phyloP scores from a whole-genome alignment of 2,797 vertebrate genomes.

The Sparidentex hasta region DNA sequence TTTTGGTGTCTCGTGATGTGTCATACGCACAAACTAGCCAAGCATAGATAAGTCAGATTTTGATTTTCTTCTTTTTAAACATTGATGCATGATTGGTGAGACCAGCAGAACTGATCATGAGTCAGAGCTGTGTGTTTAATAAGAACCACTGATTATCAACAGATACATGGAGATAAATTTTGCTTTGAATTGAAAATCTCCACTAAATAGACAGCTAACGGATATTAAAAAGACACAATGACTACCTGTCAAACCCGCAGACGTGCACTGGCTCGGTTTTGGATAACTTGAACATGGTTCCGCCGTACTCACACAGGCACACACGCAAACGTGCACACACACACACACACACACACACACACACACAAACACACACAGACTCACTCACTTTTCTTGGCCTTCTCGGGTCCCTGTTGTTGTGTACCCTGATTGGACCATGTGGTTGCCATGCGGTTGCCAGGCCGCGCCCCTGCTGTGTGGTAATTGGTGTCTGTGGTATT shows the following conservation, averaged over 20 bases:
- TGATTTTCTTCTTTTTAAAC: conserved; percentile 18
- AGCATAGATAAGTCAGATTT: conserved; percentile 41
- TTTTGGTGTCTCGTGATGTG: conserved; percentile 22
- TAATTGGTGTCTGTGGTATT: conserved; percentile 88
- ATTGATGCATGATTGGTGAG: conserved; percentile 25
- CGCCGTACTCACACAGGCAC: not conserved
- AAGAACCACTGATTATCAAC: conserved; percentile 51
- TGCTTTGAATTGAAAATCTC: conserved; percentile 55
- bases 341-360: conserved; percentile 7
- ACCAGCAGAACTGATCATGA: conserved; percentile 30
- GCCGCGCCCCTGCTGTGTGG: conserved; percentile 87
- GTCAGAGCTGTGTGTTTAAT: conserved; percentile 46
- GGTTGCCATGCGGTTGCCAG: conserved; percentile 87
- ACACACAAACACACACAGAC: conserved; percentile 23
- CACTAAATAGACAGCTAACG: conserved; percentile 41
- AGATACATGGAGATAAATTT: conserved; percentile 46
- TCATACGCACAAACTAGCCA: conserved; percentile 20
- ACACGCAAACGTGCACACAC: conserved; percentile 24
- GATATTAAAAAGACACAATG: conserved; percentile 73
- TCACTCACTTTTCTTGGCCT: conserved; percentile 77
- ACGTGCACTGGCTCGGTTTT: conserved; percentile 42
- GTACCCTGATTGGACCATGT: conserved; percentile 88
- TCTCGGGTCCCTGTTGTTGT: conserved; percentile 83
- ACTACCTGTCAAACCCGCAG: conserved; percentile 57
- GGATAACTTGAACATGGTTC: conserved; percentile 50